These are phyloP conservation scores for Loris lydekkerianus DNA, from an alignment of 2,797 vertebrate species.

Conservation along the genomic window DNA sequence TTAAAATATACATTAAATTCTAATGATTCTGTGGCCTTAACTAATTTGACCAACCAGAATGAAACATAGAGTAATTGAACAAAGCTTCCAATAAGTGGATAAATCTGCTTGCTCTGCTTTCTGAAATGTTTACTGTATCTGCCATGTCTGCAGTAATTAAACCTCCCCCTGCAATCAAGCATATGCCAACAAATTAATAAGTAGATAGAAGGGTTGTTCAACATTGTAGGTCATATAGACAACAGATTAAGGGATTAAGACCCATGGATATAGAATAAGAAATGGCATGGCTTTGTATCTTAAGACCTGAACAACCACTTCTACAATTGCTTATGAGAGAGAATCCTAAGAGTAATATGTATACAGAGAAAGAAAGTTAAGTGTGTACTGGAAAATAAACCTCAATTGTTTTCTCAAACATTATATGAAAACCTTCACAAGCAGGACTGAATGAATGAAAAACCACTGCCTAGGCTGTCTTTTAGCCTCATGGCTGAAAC, in stretches of 20 bases:
- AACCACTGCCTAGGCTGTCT: background rate
- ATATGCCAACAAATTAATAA: background rate
- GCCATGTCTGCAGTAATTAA: background rate
- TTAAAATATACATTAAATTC: conserved; percentile 26
- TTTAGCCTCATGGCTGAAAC: background rate
- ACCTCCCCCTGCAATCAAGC: background rate
- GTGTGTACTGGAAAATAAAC: background rate
- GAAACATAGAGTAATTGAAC: background rate
- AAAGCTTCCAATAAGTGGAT: background rate
- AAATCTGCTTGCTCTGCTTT: background rate
- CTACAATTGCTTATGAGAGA: background rate
- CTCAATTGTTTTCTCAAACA: background rate
- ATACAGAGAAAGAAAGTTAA: background rate
- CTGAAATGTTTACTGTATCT: background rate
- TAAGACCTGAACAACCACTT: background rate
- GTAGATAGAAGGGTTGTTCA: background rate
- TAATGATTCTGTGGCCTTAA: conserved; percentile 5
- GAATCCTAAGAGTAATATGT: background rate
- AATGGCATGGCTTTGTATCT: background rate
- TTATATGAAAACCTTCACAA: background rate
- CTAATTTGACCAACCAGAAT: conserved; percentile 21
- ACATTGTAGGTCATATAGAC: background rate
- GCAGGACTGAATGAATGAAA: background rate
- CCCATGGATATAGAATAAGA: background rate
- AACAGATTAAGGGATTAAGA: background rate